phyloP scores from a whole-genome alignment of 2,797 vertebrate species.

The Thamnophis elegans region DNA sequence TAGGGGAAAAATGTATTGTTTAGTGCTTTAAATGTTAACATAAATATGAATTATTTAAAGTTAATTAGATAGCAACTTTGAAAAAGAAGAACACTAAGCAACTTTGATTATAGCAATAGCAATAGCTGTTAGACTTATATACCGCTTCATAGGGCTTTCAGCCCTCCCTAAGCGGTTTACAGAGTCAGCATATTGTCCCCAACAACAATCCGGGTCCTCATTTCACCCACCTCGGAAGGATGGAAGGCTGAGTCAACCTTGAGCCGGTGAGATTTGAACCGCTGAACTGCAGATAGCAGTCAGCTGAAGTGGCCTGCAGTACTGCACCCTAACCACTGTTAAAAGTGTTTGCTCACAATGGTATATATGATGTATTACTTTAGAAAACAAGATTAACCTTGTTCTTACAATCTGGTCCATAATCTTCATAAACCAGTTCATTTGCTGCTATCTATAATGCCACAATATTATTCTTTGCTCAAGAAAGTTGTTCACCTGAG shows the following conservation, averaged over 20 bases:
- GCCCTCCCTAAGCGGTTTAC: too few species aligned
- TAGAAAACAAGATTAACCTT: not conserved
- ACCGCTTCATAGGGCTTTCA: too few species aligned
- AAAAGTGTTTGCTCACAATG: not conserved
- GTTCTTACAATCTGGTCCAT: not conserved
- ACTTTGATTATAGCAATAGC: not conserved
- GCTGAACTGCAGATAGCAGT: too few species aligned
- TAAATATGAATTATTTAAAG: conserved; percentile 33
- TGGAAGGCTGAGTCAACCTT: too few species aligned
- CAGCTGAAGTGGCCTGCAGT: too few species aligned
- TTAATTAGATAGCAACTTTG: conserved; percentile 8
- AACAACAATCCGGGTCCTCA: too few species aligned
- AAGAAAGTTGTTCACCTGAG: not conserved
- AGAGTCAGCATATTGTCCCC: too few species aligned
- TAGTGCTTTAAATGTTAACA: not conserved
- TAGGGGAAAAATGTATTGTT: not conserved
- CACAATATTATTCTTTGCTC: not conserved
- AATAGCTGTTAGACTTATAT: too few species aligned
- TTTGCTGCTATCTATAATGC: not conserved
- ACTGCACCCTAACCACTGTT: too few species aligned
- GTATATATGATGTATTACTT: not conserved
- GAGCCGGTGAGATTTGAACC: too few species aligned
- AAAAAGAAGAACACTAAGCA: not conserved
- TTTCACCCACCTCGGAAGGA: too few species aligned
- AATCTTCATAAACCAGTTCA: not conserved